Evolutionary conservation across 2,113 vertebrate genomes (phyloP).

Genomic region (Asarcornis scutulata): DNA sequence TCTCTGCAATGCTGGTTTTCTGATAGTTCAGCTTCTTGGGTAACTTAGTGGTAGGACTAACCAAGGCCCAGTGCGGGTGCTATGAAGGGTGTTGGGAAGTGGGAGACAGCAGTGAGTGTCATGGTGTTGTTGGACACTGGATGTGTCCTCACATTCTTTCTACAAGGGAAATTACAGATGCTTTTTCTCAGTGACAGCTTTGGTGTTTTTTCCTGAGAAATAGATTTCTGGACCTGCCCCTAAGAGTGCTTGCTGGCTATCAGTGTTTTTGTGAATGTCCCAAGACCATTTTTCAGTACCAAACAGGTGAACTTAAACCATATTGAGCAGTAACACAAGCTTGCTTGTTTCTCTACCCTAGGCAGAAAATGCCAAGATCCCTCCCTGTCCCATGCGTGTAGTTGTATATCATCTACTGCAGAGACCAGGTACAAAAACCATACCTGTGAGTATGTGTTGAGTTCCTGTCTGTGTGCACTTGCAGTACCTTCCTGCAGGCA

Average conservation of each 20-base stretch:
- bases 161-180: neutral
- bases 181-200: neutral
- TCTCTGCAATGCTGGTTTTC: neutral
- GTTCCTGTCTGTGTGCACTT: neutral
- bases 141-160: neutral
- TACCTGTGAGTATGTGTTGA: fast-evolving
- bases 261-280: neutral
- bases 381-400: fast-evolving
- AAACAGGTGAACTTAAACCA: neutral
- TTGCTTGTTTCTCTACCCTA: neutral
- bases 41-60: neutral
- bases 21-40: neutral
- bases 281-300: neutral
- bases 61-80: neutral
- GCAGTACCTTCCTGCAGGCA: neutral
- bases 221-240: fast-evolving
- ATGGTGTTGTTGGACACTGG: fast-evolving
- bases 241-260: neutral
- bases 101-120: neutral
- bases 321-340: neutral
- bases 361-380: neutral
- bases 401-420: fast-evolving
- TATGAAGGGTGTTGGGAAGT: neutral
- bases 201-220: fast-evolving
- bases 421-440: neutral